Evolutionary conservation across 92 coral and sea anemone species (phyloP), one percentile per base, ranked within the genome.

Genomic region (Paragorgia papillata): DNA sequence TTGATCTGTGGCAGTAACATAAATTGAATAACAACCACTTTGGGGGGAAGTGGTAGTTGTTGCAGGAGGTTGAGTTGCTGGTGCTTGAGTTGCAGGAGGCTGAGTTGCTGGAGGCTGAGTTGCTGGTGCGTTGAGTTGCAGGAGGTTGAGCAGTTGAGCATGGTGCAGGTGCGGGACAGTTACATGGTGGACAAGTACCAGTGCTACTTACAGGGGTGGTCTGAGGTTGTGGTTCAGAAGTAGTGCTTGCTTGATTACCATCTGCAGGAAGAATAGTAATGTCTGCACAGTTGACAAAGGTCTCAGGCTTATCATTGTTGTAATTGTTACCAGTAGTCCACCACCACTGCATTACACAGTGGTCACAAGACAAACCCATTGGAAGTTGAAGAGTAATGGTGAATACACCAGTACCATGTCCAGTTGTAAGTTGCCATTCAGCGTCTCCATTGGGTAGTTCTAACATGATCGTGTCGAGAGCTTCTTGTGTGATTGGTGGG

Each of bases 321-420:
- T 76, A 40, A 0, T 90, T 95, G 85, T 92, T 92, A 0, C 90
- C 97, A 53, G 86, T 89, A 19, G 84, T 88, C 90, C 90, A 92
- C 97, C 97, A 92, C 97, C 97, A 92, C 66, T 92, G 97, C 25
- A 92, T 40, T n/a, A 92, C 97, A 58, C 97, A 92, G 81, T 90
- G 92, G 17, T 85, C 85, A 34, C 97, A 92, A 20, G 91, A 81
- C 73, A 92, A 73, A 0, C 89, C 97, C 37, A 27, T 34, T 26
- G 97, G 97, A 15, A 91, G 87, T 54, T 37, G 39, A 20, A 91
- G 85, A 12, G 71, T 19, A 53, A 92, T 89, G 54, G 58, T 53
- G 37, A 83, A 87, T 7, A 56, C 46, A 18, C 69, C 69, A 26
- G 25, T n/a, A 31, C 82, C 73, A 18, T 46, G 17, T 6, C 50